phyloP scores from a whole-genome alignment of 2,888 invertebrate genomes.

The Troides helena region DNA sequence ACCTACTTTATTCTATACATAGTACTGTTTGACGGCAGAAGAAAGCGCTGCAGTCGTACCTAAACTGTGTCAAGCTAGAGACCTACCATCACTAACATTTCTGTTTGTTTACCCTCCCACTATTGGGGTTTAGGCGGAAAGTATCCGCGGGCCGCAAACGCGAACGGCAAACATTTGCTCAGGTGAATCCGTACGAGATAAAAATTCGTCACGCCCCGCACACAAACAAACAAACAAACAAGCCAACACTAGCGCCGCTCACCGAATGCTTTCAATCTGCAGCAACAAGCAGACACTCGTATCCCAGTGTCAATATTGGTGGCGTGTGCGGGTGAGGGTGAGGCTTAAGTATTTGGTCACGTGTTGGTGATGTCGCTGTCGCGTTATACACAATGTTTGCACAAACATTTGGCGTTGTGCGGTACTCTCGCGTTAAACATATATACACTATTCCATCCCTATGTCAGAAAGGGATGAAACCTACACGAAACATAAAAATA shows the following conservation, averaged over 20 bases:
- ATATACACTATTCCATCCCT: neutral
- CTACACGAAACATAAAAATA: no score
- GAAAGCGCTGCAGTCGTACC: no score
- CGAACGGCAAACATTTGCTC: conserved; percentile 16
- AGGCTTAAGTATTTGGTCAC: conserved; percentile 30
- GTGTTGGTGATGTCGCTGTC: conserved; percentile 12
- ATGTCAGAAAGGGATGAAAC: no score
- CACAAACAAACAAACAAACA: conserved; percentile 43
- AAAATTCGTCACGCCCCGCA: conserved; percentile 33
- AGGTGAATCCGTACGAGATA: conserved; percentile 33
- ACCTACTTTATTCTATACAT: no score
- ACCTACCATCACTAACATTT: no score
- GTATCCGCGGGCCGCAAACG: neutral
- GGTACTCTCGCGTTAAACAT: neutral
- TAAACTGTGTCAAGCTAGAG: no score
- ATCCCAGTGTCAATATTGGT: conserved; percentile 48
- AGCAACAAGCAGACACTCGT: conserved; percentile 49
- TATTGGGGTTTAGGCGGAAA: no score
- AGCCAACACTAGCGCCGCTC: conserved; percentile 52
- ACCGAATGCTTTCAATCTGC: conserved; percentile 57
- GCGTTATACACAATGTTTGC: conserved; percentile 11
- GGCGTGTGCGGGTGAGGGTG: conserved; percentile 20
- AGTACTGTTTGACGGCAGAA: no score
- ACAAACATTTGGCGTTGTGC: conserved; percentile 21
- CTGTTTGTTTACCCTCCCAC: no score